phyloP scores from a whole-genome alignment of 2,888 invertebrate genomes.

The Stramonita haemastoma region DNA sequence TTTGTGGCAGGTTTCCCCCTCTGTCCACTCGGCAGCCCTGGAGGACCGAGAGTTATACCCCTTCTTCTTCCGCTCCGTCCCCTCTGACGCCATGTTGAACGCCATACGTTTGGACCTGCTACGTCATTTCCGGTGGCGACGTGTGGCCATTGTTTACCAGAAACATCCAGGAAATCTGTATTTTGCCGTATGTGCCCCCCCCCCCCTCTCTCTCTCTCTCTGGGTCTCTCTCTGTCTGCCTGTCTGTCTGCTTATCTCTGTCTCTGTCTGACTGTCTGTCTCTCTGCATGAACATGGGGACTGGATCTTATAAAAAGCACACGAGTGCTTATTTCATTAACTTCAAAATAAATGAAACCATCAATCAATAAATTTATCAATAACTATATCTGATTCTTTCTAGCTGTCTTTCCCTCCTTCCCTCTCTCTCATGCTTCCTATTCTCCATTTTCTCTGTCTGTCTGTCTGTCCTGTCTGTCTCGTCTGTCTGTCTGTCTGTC shows the following conservation, averaged over 20 bases:
- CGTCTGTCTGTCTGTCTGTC: background rate
- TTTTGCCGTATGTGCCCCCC: constrained; percentile 54
- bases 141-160: constrained; percentile 55
- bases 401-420: background rate
- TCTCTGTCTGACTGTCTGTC: too few relatives aligned
- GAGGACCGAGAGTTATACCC: constrained; percentile 54
- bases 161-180: constrained; percentile 48
- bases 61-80: constrained; percentile 57
- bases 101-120: constrained; percentile 55
- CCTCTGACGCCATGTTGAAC: constrained; percentile 57
- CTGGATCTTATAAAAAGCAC: too few relatives aligned
- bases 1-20: constrained; percentile 56
- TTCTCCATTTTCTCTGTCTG: too few relatives aligned
- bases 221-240: background rate
- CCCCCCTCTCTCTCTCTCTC: too few relatives aligned
- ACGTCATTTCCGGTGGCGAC: constrained; percentile 58
- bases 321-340: too few relatives aligned
- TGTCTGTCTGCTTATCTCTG: too few relatives aligned
- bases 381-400: background rate
- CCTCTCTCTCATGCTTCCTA: too few relatives aligned
- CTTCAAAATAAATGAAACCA: too few relatives aligned
- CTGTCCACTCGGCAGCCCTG: constrained; percentile 55
- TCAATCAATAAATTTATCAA: too few relatives aligned
- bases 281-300: too few relatives aligned
- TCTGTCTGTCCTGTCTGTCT: background rate